A percentile compares a stretch with the other conserved stretches of the same genome.
Conservation (phyloP, 1,140 invertebrate genomes). For the Adelges cooleyi region DNA sequence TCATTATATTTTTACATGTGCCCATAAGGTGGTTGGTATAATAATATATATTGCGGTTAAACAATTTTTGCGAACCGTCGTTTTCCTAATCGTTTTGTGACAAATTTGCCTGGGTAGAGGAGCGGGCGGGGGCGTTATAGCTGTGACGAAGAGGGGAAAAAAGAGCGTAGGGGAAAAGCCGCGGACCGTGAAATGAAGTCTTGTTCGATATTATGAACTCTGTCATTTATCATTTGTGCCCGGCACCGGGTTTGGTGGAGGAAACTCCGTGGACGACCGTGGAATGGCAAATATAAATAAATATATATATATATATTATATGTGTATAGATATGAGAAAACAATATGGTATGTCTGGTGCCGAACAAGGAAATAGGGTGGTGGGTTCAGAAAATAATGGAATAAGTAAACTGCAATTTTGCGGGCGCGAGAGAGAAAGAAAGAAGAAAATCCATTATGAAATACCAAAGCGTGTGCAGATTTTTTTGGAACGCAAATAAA, state of each 20-base stretch:
- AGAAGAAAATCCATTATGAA: constrained; percentile 1
- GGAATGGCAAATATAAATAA: constrained; percentile 9
- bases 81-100: constrained; percentile 22
- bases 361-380: too few species aligned
- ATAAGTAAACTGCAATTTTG: constrained; percentile 25
- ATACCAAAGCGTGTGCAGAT: neutral
- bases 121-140: too few species aligned
- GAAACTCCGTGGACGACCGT: too few species aligned
- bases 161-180: neutral
- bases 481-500: neutral
- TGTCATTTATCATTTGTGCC: constrained; percentile 20
- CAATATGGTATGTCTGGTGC: constrained; percentile 2
- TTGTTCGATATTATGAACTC: constrained; percentile 10
- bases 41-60: too few species aligned
- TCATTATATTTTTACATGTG: neutral
- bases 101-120: neutral
- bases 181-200: constrained; percentile 27
- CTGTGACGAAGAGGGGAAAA: too few species aligned
- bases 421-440: neutral
- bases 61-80: neutral
- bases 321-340: constrained; percentile 5
- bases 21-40: too few species aligned
- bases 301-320: neutral
- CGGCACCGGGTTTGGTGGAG: neutral
- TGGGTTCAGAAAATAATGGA: constrained; percentile 1